Percentiles rank a stretch among this genome's conserved stretches.
Evolutionary conservation across 2,888 invertebrate species (phyloP).

Genomic region (Tetrapedia diversipes): DNA sequence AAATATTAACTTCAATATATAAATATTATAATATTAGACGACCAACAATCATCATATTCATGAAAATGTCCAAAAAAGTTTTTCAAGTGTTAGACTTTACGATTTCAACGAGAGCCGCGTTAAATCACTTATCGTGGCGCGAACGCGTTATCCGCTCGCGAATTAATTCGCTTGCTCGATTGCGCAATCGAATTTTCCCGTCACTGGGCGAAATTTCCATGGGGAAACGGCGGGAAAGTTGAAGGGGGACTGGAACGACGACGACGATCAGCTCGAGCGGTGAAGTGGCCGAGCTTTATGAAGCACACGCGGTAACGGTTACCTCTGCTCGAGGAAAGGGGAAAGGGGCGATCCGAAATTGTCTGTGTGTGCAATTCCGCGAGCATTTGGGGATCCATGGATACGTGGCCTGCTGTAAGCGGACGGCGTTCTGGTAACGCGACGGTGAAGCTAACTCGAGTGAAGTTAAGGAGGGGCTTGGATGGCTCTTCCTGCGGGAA

Average conservation of each 20-base stretch:
- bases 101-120: conserved; percentile 10
- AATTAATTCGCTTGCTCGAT: conserved; percentile 37
- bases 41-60: too few species aligned
- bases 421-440: conserved; percentile 59
- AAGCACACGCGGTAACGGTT: conserved; percentile 71
- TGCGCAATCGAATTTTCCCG: conserved; percentile 20
- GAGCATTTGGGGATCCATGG: conserved; percentile 57
- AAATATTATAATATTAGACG: too few species aligned
- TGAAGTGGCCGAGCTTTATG: conserved; percentile 72
- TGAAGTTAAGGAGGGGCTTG: conserved; percentile 75
- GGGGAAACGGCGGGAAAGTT: conserved; percentile 34
- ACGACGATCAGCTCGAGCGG: conserved; percentile 53
- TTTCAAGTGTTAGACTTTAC: neutral
- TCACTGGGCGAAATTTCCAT: conserved; percentile 4
- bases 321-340: conserved; percentile 16
- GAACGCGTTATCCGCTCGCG: neutral
- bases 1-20: too few species aligned
- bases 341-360: conserved; percentile 40
- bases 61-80: too few species aligned
- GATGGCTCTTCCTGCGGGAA: conserved; percentile 75
- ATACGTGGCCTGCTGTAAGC: conserved; percentile 53
- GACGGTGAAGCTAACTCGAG: conserved; percentile 70
- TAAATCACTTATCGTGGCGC: neutral
- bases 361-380: conserved; percentile 37
- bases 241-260: conserved; percentile 55